Evolutionary conservation across 2,113 vertebrate species (phyloP).

Genomic region (Zosterops borbonicus): DNA sequence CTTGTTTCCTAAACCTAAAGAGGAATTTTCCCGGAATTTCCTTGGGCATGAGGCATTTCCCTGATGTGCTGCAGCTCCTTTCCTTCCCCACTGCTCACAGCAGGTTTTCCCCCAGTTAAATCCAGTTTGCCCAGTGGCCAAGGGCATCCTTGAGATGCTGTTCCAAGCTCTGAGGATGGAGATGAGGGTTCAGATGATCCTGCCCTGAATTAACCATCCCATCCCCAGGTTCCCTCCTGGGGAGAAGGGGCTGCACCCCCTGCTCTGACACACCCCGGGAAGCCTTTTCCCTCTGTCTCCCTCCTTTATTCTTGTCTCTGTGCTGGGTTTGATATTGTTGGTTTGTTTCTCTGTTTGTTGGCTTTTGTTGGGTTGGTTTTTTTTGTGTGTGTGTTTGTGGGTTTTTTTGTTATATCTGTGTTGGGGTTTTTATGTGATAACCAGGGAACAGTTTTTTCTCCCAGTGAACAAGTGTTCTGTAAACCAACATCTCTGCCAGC

Average conservation of each 20-base stretch:
- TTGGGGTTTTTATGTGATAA: not conserved
- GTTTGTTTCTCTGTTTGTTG: not conserved
- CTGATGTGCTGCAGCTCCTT: not conserved
- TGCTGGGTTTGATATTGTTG: no score
- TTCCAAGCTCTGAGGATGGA: not conserved
- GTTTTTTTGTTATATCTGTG: no score
- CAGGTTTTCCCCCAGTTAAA: not conserved
- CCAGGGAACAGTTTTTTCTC: not conserved
- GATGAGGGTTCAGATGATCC: not conserved
- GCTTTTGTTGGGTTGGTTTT: no score
- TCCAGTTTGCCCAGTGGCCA: not conserved
- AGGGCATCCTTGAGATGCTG: accelerated
- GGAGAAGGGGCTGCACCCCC: not conserved
- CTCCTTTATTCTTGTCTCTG: no score
- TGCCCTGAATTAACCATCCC: accelerated
- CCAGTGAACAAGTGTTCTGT: not conserved
- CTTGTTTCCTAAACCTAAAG: not conserved
- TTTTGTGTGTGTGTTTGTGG: not conserved
- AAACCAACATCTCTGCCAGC: not conserved
- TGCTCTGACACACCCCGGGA: not conserved
- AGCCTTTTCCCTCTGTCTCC: not conserved
- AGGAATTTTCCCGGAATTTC: not conserved
- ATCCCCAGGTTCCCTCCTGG: accelerated
- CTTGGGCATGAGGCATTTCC: accelerated
- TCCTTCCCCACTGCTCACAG: accelerated